Base-by-base conservation (phyloP, 2,113 vertebrate genomes). In the Proterorhinus semilunaris region DNA sequence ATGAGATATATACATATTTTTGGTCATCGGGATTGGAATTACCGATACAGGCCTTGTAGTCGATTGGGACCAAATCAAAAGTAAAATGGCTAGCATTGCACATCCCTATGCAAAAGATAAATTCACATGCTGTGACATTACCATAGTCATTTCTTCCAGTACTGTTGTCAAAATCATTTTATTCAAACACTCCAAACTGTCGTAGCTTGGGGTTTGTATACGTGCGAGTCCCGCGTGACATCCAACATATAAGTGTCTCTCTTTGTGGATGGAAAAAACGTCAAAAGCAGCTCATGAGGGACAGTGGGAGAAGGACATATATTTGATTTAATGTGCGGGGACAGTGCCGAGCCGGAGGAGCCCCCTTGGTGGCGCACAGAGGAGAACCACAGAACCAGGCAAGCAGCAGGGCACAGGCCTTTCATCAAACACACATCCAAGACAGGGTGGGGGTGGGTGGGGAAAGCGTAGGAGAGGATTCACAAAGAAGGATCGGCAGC, bases 281-380 rank as follows among this genome's bases (percentile, higher is more conserved):
- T 59, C 59, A 71, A 80, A 76, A 52, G 12, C 36, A 66, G 9
- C 67, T 48, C 65, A 66, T 72, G 70, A 63, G 72, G 66, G 45
- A 63, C 47, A 70, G 47, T 83, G 58, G 66, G 52, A 76, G 27
- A 76, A 79, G 77, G 74, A 76, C 71, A 74, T 83, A 75, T 68
- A 77, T 81, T 81, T 85, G 72, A 85, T 84, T 84, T 86, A 76
- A 90, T 84, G 78, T 69, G 74, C 52, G 48, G 63, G 81, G 85
- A 88, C 85, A 83, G 78, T 68, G 66, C 74, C 59, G 71, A 78
- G 78, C 68, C 76, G 78, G 76, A 74, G 72, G 64, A 76, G 58
- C 69, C 68, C 81, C 79, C 86, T 80, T 69, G 79, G 85, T 80
- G 86, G 62, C 84, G 79, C 71, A 71, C 78, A 83, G 76, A 85